These are phyloP conservation scores for Scomberomorus guttatus DNA, from an alignment of 2,797 vertebrate species.

Conservation along the genomic window DNA sequence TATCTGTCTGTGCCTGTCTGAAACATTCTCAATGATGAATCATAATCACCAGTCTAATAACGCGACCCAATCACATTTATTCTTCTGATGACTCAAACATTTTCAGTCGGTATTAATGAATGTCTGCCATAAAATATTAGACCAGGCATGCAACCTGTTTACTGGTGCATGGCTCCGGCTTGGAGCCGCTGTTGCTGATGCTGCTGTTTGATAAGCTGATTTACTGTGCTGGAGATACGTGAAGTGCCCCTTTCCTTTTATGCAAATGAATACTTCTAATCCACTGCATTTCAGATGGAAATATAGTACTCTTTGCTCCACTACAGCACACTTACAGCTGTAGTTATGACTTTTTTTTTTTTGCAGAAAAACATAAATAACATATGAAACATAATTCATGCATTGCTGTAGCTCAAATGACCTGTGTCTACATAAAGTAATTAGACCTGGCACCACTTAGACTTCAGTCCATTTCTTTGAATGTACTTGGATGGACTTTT, in stretches of 20 bases:
- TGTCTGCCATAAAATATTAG: conserved; percentile 31
- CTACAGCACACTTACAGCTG: neutral
- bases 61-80: conserved; percentile 14
- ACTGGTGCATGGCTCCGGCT: conserved; percentile 15
- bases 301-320: neutral
- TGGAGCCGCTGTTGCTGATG: neutral
- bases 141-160: conserved; percentile 39
- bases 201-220: neutral
- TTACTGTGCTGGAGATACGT: neutral
- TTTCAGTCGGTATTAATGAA: conserved; percentile 15
- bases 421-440: neutral
- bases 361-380: neutral
- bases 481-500: neutral
- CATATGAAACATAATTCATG: neutral
- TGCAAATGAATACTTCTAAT: neutral
- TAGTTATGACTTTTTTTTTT: neutral
- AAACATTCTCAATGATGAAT: conserved; percentile 50
- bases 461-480: neutral
- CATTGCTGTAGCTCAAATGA: neutral
- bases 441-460: neutral
- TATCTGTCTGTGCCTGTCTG: conserved; percentile 68
- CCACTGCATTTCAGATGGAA: neutral
- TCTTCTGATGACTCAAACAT: conserved; percentile 14
- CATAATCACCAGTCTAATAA: conserved; percentile 49
- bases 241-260: neutral